phyloP scores from a whole-genome alignment of 2,797 vertebrate species.

The Serranus cabrilla region DNA sequence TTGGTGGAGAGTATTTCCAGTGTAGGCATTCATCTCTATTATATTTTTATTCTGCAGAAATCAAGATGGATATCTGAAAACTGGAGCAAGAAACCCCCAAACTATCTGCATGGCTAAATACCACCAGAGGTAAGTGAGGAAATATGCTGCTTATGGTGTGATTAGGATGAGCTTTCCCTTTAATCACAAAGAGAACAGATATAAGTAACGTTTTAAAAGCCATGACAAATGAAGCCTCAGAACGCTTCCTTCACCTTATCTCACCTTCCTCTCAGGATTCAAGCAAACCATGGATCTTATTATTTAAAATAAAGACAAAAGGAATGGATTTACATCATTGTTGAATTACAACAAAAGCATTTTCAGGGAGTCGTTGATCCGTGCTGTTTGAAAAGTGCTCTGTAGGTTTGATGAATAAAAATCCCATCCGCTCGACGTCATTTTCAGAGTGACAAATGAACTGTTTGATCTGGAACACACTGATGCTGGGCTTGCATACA shows the following conservation, averaged over 20 bases:
- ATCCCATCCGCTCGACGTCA: constrained; percentile 37
- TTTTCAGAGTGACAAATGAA: constrained; percentile 61
- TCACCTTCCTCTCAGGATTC: constrained; percentile 29
- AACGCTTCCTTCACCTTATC: constrained; percentile 24
- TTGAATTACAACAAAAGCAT: constrained; percentile 50
- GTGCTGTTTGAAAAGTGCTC: constrained; percentile 57
- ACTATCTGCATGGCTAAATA: constrained; percentile 4
- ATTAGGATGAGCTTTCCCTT: neutral
- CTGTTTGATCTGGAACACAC: constrained; percentile 67
- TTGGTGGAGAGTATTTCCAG: neutral
- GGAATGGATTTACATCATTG: constrained; percentile 38
- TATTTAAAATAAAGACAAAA: constrained; percentile 53
- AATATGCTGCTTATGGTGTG: neutral
- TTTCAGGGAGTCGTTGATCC: constrained; percentile 41
- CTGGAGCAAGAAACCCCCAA: neutral
- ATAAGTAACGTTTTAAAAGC: neutral
- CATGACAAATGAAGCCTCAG: neutral
- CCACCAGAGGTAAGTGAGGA: neutral
- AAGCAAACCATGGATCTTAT: constrained; percentile 31
- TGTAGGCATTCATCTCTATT: neutral
- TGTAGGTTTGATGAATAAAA: constrained; percentile 65
- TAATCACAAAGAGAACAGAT: constrained; percentile 2
- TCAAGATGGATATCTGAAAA: neutral
- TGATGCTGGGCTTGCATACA: constrained; percentile 49
- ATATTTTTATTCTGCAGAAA: neutral